phyloP scores from a whole-genome alignment of 1,140 invertebrate species.

The Drosophila fuyamai region DNA sequence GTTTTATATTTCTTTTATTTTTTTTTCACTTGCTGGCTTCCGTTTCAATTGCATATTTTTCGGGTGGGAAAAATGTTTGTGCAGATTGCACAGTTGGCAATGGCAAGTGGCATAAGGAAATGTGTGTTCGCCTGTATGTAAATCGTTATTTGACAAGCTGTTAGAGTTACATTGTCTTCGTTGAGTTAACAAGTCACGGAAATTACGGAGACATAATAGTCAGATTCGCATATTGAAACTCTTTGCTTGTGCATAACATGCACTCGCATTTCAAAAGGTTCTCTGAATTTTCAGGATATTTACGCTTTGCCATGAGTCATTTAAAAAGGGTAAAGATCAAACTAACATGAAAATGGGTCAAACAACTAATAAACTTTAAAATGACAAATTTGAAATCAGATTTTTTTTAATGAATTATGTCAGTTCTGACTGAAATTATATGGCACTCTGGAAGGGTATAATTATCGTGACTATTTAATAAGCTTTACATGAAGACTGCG shows the following conservation, averaged over 20 bases:
- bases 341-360: too few relatives aligned
- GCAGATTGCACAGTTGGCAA: conserved; percentile 35
- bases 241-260: background rate
- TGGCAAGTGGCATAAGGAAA: conserved; percentile 38
- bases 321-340: too few relatives aligned
- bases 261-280: background rate
- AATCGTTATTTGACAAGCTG: conserved; percentile 41
- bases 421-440: too few relatives aligned
- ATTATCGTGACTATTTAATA: background rate
- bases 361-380: too few relatives aligned
- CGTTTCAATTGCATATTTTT: conserved; percentile 41
- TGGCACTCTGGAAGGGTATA: too few relatives aligned
- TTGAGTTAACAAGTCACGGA: conserved; percentile 52
- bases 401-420: too few relatives aligned
- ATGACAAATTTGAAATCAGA: too few relatives aligned
- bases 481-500: background rate
- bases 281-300: background rate
- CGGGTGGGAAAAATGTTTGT: conserved; percentile 11
- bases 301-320: too few relatives aligned
- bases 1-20: conserved; percentile 3
- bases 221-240: conserved; percentile 1
- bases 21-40: conserved; percentile 46
- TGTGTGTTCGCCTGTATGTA: conserved; percentile 10
- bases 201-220: conserved; percentile 35
- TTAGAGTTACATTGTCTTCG: conserved; percentile 46